These are phyloP conservation scores for Canis aureus DNA, from an alignment of 2,113 vertebrate genomes.

Conservation along the genomic window DNA sequence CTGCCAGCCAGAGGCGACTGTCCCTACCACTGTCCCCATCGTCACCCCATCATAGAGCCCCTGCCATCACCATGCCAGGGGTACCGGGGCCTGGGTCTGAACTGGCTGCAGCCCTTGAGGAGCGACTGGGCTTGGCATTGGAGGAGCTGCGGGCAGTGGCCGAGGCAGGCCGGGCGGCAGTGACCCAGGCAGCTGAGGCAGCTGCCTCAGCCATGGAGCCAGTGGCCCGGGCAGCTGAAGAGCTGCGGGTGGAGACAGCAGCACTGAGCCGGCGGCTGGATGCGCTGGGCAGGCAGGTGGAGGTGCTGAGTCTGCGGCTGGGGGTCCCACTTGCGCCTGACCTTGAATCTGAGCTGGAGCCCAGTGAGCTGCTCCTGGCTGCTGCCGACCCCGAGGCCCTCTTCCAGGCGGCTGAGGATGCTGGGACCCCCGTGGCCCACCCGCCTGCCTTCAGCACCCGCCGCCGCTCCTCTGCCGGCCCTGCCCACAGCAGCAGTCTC, in stretches of 20 bases:
- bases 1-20: slow-evolving; percentile 53
- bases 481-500: slow-evolving; percentile 85
- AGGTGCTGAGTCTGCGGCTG: slow-evolving; percentile 86
- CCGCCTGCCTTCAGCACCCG: slow-evolving; percentile 89
- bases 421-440: slow-evolving; percentile 85
- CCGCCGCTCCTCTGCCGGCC: slow-evolving; percentile 86
- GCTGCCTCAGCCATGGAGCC: slow-evolving; percentile 84
- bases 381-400: slow-evolving; percentile 85
- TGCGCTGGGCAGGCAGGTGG: slow-evolving; percentile 87
- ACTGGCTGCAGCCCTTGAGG: slow-evolving; percentile 80
- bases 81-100: slow-evolving; percentile 79
- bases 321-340: slow-evolving; percentile 71
- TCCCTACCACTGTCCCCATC: not conserved
- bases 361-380: slow-evolving; percentile 85
- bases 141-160: slow-evolving; percentile 90
- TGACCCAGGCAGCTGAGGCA: slow-evolving; percentile 88
- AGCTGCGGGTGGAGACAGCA: slow-evolving; percentile 91
- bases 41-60: not conserved
- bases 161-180: slow-evolving; percentile 85
- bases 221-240: slow-evolving; percentile 83
- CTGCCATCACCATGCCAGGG: slow-evolving; percentile 89
- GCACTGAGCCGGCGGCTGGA: slow-evolving; percentile 90
- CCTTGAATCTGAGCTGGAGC: slow-evolving; percentile 80
- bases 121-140: slow-evolving; percentile 84
- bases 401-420: slow-evolving; percentile 84